A percentile compares a stretch with the other conserved stretches of the same genome.
These are phyloP conservation scores for Nycticryphes semicollaris DNA, from an alignment of 2,113 vertebrate genomes.

Conservation along the genomic window DNA sequence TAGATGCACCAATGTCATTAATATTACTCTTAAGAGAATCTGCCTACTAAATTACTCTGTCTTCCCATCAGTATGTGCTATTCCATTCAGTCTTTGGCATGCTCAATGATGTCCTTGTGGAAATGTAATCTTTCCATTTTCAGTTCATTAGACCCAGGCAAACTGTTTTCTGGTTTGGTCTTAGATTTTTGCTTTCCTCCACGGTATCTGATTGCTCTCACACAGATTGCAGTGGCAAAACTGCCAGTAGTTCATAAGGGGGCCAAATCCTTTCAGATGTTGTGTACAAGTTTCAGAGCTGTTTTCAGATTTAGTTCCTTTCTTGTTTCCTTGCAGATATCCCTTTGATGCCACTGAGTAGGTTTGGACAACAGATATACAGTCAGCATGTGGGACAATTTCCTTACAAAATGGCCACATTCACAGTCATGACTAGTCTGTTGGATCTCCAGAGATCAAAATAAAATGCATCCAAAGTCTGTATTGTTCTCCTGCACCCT, in stretches of 20 bases:
- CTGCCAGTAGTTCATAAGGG: conserved; percentile 66
- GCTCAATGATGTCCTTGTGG: background rate
- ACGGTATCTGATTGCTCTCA: conserved; percentile 31
- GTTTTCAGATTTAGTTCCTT: conserved; percentile 74
- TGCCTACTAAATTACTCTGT: background rate
- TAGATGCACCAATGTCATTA: background rate
- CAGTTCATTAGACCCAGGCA: background rate
- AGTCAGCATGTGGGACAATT: conserved; percentile 33
- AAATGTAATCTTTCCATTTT: background rate
- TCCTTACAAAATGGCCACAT: conserved; percentile 38
- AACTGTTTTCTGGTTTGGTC: background rate
- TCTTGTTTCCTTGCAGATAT: conserved; percentile 70
- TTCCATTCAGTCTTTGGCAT: background rate
- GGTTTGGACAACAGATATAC: conserved; percentile 27
- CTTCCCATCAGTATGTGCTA: background rate
- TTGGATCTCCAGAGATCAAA: conserved; percentile 50
- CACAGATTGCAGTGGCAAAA: conserved; percentile 55
- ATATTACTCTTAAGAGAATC: background rate
- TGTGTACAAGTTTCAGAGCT: conserved; percentile 62
- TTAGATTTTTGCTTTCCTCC: conserved; percentile 14
- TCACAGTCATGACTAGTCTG: conserved; percentile 8
- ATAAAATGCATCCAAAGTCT: background rate
- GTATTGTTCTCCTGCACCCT: background rate
- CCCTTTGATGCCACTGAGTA: conserved; percentile 61
- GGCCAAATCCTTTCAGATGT: conserved; percentile 68